Evolutionary conservation across 2,113 vertebrate species (phyloP), one percentile per base, ranked within the genome.

Genomic region (Ameiurus melas): DNA sequence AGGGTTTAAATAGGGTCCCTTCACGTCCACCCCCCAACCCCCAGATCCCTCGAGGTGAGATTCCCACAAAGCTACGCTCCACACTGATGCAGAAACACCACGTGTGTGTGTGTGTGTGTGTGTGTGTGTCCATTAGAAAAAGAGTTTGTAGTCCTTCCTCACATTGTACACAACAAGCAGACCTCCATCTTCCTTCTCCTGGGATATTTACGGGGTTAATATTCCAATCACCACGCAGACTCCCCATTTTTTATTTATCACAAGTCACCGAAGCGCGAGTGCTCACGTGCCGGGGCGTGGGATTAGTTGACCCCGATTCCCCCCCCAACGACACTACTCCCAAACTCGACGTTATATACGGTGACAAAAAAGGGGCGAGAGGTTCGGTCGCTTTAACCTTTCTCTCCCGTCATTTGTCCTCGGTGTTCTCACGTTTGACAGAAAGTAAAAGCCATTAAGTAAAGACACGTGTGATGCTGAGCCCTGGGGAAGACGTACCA

Each of bases 181-280:
- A 75, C 82, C 85, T 86, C 91, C 92, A 90, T 92, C 82, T 90
- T 93, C 92, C 94, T 90, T 94, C 94, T 90, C 93, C 53, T 86
- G 95, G 95, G 83, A 75, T 92, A 93, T 93, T 93, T 95, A 94
- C 93, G 20, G 94, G 93, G 95, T 96, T 97, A 97, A 97, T 95
- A 94, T 96, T 96, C 96, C 92, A 96, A 96, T 96, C 95, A 92
- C 91, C 93, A 92, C 91, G 88, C 91, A 93, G 91, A 90, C 95
- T 96, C 92, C 94, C 88, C 95, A 96, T 97, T 96, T 96, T 95
- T 96, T 96, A 97, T 97, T 96, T 97, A 96, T 96, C 96, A 94
- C 95, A 96, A 96, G 91, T 92, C 94, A 95, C 92, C 93, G 92
- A 94, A 96, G 93, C 94, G 94, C 93, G 93, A 95, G 91, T 92